phyloP scores from a whole-genome alignment of 2,113 vertebrate species.

The Hippopotamus amphibius region DNA sequence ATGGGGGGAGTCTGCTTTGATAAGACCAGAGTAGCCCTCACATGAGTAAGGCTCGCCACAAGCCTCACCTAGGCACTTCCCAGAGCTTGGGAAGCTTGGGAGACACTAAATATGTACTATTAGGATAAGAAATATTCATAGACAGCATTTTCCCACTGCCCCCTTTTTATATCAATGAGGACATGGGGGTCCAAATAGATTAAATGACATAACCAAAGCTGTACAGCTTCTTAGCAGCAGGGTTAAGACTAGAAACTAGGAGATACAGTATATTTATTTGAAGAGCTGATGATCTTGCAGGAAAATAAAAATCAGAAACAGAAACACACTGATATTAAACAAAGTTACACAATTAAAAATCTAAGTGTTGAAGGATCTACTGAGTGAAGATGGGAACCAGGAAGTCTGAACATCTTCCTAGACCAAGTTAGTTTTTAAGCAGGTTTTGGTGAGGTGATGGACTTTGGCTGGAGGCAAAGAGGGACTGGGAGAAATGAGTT shows the following conservation, averaged over 20 bases:
- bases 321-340: background rate
- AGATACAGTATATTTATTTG: background rate
- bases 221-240: background rate
- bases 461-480: background rate
- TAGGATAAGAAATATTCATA: background rate
- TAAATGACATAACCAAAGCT: background rate
- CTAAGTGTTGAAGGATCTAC: background rate
- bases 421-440: background rate
- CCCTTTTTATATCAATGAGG: background rate
- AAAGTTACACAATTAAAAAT: background rate
- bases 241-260: background rate
- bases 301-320: background rate
- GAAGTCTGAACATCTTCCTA: background rate
- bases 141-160: background rate
- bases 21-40: background rate
- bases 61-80: background rate
- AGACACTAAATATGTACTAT: background rate
- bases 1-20: too few relatives aligned
- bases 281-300: background rate
- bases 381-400: background rate
- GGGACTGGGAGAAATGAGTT: background rate
- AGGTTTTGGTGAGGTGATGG: background rate
- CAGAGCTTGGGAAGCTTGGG: background rate
- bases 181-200: background rate
- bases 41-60: background rate